Percentiles rank a stretch among this genome's conserved stretches.
phyloP scores from a whole-genome alignment of 2,888 invertebrate species.

The Dryococelus australis region DNA sequence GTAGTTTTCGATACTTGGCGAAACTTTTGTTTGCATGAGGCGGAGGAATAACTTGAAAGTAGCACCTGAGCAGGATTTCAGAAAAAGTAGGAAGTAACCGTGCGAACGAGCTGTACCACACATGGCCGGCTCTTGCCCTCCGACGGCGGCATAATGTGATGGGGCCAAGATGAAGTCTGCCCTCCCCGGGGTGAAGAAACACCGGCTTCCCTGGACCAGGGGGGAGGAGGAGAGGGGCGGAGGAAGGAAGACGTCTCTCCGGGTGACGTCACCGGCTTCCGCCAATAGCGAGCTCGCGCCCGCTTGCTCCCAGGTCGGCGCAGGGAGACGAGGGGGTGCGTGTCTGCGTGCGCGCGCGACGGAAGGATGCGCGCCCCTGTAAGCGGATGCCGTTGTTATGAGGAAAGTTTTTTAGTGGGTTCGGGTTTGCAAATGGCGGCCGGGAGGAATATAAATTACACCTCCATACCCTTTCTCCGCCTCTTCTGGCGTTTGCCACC shows the following conservation, averaged over 20 bases:
- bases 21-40: too few species aligned
- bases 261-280: slow-evolving; percentile 17
- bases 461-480: neutral
- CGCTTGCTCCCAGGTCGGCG: neutral
- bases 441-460: slow-evolving; percentile 5
- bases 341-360: slow-evolving; percentile 38
- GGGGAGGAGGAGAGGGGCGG: neutral
- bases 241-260: slow-evolving; percentile 23
- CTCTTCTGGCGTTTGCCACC: too few species aligned
- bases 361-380: slow-evolving; percentile 47
- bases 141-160: slow-evolving; percentile 16
- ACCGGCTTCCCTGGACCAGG: neutral
- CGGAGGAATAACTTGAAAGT: too few species aligned
- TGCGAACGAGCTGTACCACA: neutral
- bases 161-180: slow-evolving; percentile 18
- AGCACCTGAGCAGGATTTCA: too few species aligned
- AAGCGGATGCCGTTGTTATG: slow-evolving; percentile 22
- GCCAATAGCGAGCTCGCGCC: neutral
- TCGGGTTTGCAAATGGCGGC: slow-evolving; percentile 6
- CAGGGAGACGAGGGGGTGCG: slow-evolving; percentile 49
- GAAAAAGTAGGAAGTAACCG: too few species aligned
- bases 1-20: too few species aligned
- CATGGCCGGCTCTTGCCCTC: neutral
- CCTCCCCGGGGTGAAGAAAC: neutral
- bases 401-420: neutral